Conservation (phyloP, 2,797 vertebrate genomes). For the Eulemur albifrons region DNA sequence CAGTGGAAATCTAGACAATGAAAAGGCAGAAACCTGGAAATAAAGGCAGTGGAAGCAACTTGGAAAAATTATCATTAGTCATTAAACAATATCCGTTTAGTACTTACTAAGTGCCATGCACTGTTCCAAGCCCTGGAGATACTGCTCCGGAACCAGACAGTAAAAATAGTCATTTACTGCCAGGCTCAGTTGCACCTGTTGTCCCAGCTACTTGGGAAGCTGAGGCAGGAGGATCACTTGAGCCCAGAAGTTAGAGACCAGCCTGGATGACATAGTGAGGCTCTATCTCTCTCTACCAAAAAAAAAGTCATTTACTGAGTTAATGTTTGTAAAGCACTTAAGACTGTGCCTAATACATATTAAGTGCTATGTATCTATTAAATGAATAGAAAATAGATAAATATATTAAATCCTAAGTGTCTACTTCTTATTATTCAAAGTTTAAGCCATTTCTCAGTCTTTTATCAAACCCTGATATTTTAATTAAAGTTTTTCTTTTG, state of each 20-base stretch:
- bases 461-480: not conserved
- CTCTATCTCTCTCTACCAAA: not conserved
- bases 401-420: not conserved
- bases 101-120: not conserved
- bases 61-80: not conserved
- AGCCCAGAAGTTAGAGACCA: not conserved
- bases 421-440: not conserved
- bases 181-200: not conserved
- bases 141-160: not conserved
- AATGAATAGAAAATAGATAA: conserved; percentile 2
- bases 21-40: not conserved
- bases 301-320: not conserved
- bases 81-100: not conserved
- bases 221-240: not conserved
- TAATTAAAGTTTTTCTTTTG: not conserved
- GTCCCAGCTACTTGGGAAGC: not conserved
- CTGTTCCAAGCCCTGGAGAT: not conserved
- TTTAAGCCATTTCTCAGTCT: not conserved
- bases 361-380: not conserved
- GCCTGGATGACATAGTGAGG: not conserved
- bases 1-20: not conserved
- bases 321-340: not conserved
- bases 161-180: not conserved
- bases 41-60: not conserved
- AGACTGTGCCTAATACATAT: not conserved